Conservation (phyloP, 1,140 invertebrate genomes). For the Pachyrhynchus sulphureomaculatus region DNA sequence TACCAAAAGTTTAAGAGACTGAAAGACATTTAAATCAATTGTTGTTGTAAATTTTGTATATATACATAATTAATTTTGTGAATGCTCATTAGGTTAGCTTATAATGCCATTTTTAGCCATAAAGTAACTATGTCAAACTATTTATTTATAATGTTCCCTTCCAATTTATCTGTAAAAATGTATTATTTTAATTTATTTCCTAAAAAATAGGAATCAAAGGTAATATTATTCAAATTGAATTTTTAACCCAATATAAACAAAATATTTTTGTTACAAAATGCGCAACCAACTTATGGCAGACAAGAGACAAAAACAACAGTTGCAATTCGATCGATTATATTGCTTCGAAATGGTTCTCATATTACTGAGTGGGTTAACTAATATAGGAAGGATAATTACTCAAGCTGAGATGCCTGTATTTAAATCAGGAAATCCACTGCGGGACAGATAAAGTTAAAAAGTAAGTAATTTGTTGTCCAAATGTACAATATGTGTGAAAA, state of each 20-base stretch:
- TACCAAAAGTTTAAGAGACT: slow-evolving; percentile 10
- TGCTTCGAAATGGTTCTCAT: too few species aligned
- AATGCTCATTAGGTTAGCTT: slow-evolving; percentile 39
- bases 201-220: not conserved
- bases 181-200: not conserved
- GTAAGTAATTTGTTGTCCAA: too few species aligned
- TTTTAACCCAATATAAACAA: slow-evolving; percentile 33
- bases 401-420: too few species aligned
- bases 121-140: slow-evolving; percentile 17
- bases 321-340: too few species aligned
- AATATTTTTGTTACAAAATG: slow-evolving; percentile 16
- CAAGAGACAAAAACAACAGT: too few species aligned
- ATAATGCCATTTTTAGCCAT: slow-evolving; percentile 46
- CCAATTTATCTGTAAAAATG: slow-evolving; percentile 14
- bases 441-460: too few species aligned
- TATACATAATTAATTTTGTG: not conserved
- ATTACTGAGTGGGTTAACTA: too few species aligned
- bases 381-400: too few species aligned
- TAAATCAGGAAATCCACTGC: too few species aligned
- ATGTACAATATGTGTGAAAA: too few species aligned
- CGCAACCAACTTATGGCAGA: too few species aligned
- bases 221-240: slow-evolving; percentile 23
- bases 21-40: slow-evolving; percentile 12
- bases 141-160: slow-evolving; percentile 17
- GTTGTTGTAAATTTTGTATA: slow-evolving; percentile 18